phyloP scores from a whole-genome alignment of 1,140 invertebrate genomes.

The Magallana ariakensis region DNA sequence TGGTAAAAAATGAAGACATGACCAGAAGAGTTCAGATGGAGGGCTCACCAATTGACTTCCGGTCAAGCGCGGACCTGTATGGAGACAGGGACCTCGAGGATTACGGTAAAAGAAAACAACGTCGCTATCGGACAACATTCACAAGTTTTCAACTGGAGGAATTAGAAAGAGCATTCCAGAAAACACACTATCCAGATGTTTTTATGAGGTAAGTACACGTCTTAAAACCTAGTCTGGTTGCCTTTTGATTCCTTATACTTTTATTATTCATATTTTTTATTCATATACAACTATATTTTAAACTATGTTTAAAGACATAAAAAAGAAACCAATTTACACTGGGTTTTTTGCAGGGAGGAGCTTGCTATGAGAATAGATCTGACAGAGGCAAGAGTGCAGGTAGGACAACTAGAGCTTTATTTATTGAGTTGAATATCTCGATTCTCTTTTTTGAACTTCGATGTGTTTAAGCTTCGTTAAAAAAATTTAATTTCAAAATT shows the following conservation, averaged over 20 bases:
- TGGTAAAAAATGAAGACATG: not conserved
- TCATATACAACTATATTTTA: too few relatives aligned
- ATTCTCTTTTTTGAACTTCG: not conserved
- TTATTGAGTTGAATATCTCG: not conserved
- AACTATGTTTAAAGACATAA: too few relatives aligned
- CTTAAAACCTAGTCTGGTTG: too few relatives aligned
- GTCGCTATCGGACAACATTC: constrained; percentile 78
- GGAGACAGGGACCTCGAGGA: constrained; percentile 28
- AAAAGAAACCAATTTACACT: too few relatives aligned
- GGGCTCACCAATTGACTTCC: constrained; percentile 14
- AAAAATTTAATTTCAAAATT: not conserved
- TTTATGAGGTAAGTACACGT: constrained; percentile 57
- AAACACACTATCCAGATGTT: constrained; percentile 79
- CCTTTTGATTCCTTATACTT: too few relatives aligned
- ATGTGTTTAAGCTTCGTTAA: not conserved
- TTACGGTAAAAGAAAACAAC: constrained; percentile 67
- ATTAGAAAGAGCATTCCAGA: constrained; percentile 77
- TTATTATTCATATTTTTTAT: too few relatives aligned
- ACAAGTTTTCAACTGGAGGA: constrained; percentile 78
- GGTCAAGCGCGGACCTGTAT: not conserved
- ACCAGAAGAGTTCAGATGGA: constrained; percentile 4
- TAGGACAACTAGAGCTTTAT: not conserved
- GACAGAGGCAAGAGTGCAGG: constrained; percentile 76
- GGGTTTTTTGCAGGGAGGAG: constrained; percentile 72
- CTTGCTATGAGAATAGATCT: constrained; percentile 75